These are phyloP conservation scores for Brachylomia viminalis DNA, from an alignment of 2,888 invertebrate species.

Conservation along the genomic window DNA sequence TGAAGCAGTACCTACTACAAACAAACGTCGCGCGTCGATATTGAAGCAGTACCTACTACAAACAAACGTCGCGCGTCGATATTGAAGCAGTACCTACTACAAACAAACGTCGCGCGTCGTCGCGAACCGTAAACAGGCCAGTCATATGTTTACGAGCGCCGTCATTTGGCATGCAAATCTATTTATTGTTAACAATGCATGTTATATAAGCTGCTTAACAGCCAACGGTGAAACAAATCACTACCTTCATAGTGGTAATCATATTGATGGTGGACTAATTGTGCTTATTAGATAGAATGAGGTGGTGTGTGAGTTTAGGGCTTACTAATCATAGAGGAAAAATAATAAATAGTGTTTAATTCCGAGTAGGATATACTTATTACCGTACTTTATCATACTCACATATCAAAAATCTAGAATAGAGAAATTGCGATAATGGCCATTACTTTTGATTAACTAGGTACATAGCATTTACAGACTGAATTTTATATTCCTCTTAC, in stretches of 20 bases:
- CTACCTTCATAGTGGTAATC: slow-evolving; percentile 2
- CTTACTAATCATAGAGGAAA: neutral
- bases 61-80: slow-evolving; percentile 31
- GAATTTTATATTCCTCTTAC: no score
- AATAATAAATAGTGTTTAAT: neutral
- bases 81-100: slow-evolving; percentile 17
- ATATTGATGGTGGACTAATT: slow-evolving; percentile 11
- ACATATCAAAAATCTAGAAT: neutral
- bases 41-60: slow-evolving; percentile 21
- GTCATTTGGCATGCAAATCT: slow-evolving; percentile 64
- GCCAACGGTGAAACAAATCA: slow-evolving; percentile 40
- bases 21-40: slow-evolving; percentile 27
- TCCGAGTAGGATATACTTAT: neutral
- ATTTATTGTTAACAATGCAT: slow-evolving; percentile 65
- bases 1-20: slow-evolving; percentile 23
- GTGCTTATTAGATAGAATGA: neutral
- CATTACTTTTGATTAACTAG: neutral
- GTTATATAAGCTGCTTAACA: slow-evolving; percentile 50
- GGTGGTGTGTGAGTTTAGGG: neutral
- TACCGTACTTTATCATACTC: neutral
- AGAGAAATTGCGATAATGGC: neutral
- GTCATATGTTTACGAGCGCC: slow-evolving; percentile 49
- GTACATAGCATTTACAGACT: neutral
- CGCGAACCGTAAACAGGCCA: slow-evolving; percentile 42
- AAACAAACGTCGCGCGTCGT: slow-evolving; percentile 18